These are phyloP conservation scores for Ceramica pisi DNA, from an alignment of 2,888 invertebrate genomes.

Conservation along the genomic window DNA sequence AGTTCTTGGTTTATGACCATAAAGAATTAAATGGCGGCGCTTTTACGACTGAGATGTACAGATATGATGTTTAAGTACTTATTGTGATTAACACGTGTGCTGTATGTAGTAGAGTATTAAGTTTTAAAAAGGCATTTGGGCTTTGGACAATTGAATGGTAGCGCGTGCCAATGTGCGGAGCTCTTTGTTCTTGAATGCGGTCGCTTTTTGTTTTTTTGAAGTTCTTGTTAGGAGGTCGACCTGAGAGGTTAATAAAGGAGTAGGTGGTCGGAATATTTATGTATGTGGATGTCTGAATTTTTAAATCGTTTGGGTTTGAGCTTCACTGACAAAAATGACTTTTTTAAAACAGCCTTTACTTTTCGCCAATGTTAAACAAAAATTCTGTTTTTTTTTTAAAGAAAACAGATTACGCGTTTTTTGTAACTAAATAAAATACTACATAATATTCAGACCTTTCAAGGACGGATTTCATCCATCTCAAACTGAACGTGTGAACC, in stretches of 20 bases:
- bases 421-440: too few species aligned
- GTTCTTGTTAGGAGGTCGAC: slow-evolving; percentile 36
- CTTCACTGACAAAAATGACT: too few species aligned
- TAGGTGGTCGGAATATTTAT: background rate
- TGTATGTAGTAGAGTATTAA: slow-evolving; percentile 13
- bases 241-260: slow-evolving; percentile 13
- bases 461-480: too few species aligned
- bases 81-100: slow-evolving; percentile 66
- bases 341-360: too few species aligned
- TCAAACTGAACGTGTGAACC: too few species aligned
- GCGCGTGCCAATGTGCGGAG: slow-evolving; percentile 44
- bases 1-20: slow-evolving; percentile 72
- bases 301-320: background rate
- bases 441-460: too few species aligned
- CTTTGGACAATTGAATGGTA: slow-evolving; percentile 43
- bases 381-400: too few species aligned
- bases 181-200: slow-evolving; percentile 39
- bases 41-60: slow-evolving; percentile 78
- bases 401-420: too few species aligned
- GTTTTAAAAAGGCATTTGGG: slow-evolving; percentile 29
- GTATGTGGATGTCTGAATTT: background rate
- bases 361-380: too few species aligned
- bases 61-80: slow-evolving; percentile 72
- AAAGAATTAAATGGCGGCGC: slow-evolving; percentile 75
- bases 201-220: slow-evolving; percentile 37